These are phyloP conservation scores for Agrotis segetum DNA, from an alignment of 2,888 invertebrate genomes.

Conservation along the genomic window DNA sequence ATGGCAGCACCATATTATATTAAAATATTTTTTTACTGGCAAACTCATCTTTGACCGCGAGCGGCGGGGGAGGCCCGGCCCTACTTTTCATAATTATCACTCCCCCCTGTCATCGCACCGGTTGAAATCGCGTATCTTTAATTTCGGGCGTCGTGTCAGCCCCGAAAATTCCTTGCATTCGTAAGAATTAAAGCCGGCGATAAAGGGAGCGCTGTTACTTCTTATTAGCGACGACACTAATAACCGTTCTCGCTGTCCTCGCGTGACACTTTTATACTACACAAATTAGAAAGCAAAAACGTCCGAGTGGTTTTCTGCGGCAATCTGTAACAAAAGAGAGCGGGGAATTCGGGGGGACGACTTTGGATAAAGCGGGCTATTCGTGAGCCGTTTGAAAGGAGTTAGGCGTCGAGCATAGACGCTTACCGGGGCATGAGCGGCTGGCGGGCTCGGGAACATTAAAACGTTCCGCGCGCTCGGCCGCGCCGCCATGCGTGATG, in stretches of 20 bases:
- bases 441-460: constrained; percentile 74
- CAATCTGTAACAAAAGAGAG: constrained; percentile 64
- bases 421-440: constrained; percentile 75
- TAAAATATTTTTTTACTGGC: constrained; percentile 79
- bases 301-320: constrained; percentile 63
- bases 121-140: constrained; percentile 79
- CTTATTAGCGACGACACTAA: constrained; percentile 81
- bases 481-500: constrained; percentile 76
- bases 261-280: constrained; percentile 65
- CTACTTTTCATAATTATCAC: constrained; percentile 83
- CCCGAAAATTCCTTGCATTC: constrained; percentile 74
- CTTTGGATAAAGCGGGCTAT: constrained; percentile 74
- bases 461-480: constrained; percentile 86
- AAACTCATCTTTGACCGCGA: constrained; percentile 79
- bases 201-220: constrained; percentile 76
- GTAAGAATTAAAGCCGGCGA: constrained; percentile 74
- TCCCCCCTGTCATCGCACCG: constrained; percentile 77
- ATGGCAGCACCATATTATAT: constrained; percentile 83
- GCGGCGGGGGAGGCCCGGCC: constrained; percentile 62
- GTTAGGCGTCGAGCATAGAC: constrained; percentile 77
- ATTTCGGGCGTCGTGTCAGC: constrained; percentile 73
- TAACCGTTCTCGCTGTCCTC: constrained; percentile 69
- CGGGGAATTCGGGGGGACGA: constrained; percentile 64
- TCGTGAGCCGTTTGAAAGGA: constrained; percentile 79
- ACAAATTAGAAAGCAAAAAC: constrained; percentile 68